phyloP scores from a whole-genome alignment of 2,888 invertebrate genomes.

The Rhagonycha fulva region DNA sequence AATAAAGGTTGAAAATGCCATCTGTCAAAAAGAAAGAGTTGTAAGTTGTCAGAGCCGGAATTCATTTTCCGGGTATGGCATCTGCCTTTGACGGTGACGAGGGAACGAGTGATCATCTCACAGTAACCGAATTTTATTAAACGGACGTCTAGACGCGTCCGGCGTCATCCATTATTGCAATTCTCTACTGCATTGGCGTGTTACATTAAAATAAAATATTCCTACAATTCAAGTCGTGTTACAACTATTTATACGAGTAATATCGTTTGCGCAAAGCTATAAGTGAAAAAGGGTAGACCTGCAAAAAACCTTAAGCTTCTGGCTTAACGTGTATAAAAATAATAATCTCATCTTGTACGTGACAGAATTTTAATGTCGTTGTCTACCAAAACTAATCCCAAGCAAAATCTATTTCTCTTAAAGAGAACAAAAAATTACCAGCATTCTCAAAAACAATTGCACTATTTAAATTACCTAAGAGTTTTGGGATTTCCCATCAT shows the following conservation, averaged over 20 bases:
- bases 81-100: slow-evolving; percentile 23
- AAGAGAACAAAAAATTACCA: slow-evolving; percentile 23
- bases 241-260: slow-evolving; percentile 25
- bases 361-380: slow-evolving; percentile 27
- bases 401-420: slow-evolving; percentile 21
- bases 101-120: slow-evolving; percentile 18
- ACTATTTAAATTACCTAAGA: slow-evolving; percentile 43
- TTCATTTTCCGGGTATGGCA: slow-evolving; percentile 14
- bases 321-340: slow-evolving; percentile 24
- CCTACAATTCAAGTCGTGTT: slow-evolving; percentile 15
- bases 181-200: slow-evolving; percentile 22
- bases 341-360: slow-evolving; percentile 28
- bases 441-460: slow-evolving; percentile 40
- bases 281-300: slow-evolving; percentile 18
- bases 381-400: slow-evolving; percentile 25
- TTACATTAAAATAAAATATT: slow-evolving; percentile 23
- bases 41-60: slow-evolving; percentile 20
- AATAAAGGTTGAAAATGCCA: slow-evolving; percentile 6
- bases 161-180: slow-evolving; percentile 25
- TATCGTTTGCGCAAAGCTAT: slow-evolving; percentile 4
- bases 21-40: slow-evolving; percentile 17
- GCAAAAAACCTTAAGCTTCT: slow-evolving; percentile 19
- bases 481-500: slow-evolving; percentile 37
- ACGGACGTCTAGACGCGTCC: slow-evolving; percentile 27
- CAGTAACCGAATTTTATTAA: slow-evolving; percentile 26